phyloP scores from a whole-genome alignment of 1,140 invertebrate genomes.

The Hylaeus volcanicus region DNA sequence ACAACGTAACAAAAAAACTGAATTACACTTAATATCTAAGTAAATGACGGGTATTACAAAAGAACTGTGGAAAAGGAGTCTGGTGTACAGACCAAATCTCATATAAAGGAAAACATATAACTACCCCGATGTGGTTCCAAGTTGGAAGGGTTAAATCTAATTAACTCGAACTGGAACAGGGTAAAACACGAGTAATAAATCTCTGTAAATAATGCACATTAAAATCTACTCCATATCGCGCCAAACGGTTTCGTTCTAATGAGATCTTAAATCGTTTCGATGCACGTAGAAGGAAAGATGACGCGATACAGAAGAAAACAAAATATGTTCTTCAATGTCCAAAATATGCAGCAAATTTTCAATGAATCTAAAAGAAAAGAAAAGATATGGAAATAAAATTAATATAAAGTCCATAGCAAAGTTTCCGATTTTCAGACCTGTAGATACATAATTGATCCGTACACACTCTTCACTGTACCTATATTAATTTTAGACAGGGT shows the following conservation, averaged over 20 bases:
- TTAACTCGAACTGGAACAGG: slow-evolving; percentile 77
- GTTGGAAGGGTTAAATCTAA: slow-evolving; percentile 75
- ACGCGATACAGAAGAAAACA: slow-evolving; percentile 46
- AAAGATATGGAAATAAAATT: slow-evolving; percentile 44
- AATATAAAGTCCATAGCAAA: slow-evolving; percentile 22
- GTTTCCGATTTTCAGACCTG: slow-evolving; percentile 25
- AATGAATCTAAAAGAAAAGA: slow-evolving; percentile 46
- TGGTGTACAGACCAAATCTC: slow-evolving; percentile 64
- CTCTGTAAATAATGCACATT: slow-evolving; percentile 39
- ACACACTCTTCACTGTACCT: slow-evolving; percentile 50
- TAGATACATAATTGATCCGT: slow-evolving; percentile 59
- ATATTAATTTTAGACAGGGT: slow-evolving; percentile 28
- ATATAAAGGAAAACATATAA: slow-evolving; percentile 47
- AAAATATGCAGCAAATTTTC: slow-evolving; percentile 18
- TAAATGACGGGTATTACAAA: slow-evolving; percentile 66
- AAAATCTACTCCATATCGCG: slow-evolving; percentile 50
- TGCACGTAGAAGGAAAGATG: slow-evolving; percentile 64
- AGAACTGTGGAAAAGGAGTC: slow-evolving; percentile 46
- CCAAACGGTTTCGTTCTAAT: slow-evolving; percentile 66
- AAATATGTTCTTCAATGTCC: neutral
- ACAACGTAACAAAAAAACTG: slow-evolving; percentile 57
- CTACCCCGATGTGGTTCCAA: slow-evolving; percentile 67
- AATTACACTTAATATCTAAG: slow-evolving; percentile 64
- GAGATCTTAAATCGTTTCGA: slow-evolving; percentile 45
- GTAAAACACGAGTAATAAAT: slow-evolving; percentile 33